These are phyloP conservation scores for Melanotaenia nigrans DNA, from an alignment of 2,797 vertebrate species.

Conservation along the genomic window DNA sequence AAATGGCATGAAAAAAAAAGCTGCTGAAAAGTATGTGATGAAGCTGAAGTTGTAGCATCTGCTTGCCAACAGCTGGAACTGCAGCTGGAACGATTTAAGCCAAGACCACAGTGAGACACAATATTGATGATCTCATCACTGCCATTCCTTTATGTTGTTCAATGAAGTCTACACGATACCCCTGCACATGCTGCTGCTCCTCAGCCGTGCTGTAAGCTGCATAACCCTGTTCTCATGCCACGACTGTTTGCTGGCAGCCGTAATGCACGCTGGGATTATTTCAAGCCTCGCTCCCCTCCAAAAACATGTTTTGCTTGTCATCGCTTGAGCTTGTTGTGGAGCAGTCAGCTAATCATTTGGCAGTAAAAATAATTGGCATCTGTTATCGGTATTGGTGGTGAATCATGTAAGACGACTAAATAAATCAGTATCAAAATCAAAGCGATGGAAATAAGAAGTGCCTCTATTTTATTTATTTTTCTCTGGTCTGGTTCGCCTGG, in stretches of 20 bases:
- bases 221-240: conserved; percentile 2
- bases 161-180: conserved; percentile 4
- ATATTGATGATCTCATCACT: conserved; percentile 25
- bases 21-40: background rate
- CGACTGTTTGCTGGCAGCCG: conserved; percentile 2
- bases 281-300: background rate
- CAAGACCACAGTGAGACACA: conserved; percentile 20
- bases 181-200: conserved; percentile 10
- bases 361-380: background rate
- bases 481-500: background rate
- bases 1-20: background rate
- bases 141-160: conserved; percentile 7
- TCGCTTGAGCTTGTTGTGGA: background rate
- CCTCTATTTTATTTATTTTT: background rate
- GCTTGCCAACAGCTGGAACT: conserved; percentile 12
- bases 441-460: background rate
- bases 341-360: background rate
- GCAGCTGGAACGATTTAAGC: conserved; percentile 20
- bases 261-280: background rate
- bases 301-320: conserved; percentile 2
- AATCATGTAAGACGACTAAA: background rate
- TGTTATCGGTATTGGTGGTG: background rate
- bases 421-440: background rate
- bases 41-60: conserved; percentile 13
- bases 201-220: background rate